Base-by-base conservation (phyloP, 2,888 invertebrate species). In the Plusia festucae region DNA sequence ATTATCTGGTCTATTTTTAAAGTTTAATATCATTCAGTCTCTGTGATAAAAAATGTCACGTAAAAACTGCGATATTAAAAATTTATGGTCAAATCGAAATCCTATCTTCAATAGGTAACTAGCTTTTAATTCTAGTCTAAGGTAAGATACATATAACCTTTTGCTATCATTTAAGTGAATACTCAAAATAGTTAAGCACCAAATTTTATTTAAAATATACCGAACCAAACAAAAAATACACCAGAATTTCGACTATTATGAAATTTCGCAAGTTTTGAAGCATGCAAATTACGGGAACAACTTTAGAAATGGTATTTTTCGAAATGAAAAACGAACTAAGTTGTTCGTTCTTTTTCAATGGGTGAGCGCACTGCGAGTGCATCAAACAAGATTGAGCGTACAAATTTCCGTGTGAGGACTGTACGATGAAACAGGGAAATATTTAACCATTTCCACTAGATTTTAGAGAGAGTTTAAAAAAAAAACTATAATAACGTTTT, bases 301-400 rank as follows among this genome's bases (percentile, higher is more conserved):
- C 70, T 61, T 74, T 70, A 71, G 74, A 73, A 76, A 82, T 67
- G 61, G 75, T 65, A 72, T 76, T 76, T 49, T 79, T 57, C 44
- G n/a, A 67, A 73, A 68, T 82, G 75, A 75, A 77, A 80, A 77
- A 79, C 57, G 70, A 72, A 80, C 66, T 65, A 68, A 70, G 67
- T 70, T 69, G 49, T 65, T 60, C 53, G 65, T 67, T 58, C 66
- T 64, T 65, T 66, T 65, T 34, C 60, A 52, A 18, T 15, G 24
- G 73, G 60, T 52, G 34, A 65, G 53, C 44, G 67, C 49, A 59
- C 58, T 67, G 67, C 54, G 73, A 70, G 53, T 70, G 65, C 74
- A 73, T 73, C 60, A 73, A 77, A 78, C 60, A 59, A 40, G 56
- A 73, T 66, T 68, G 34, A 65, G 59, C 22, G 20, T 44, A 60